These are phyloP conservation scores for pig (Sus scrofa) DNA, from an alignment of 2,113 vertebrate genomes.

Conservation along the genomic window DNA sequence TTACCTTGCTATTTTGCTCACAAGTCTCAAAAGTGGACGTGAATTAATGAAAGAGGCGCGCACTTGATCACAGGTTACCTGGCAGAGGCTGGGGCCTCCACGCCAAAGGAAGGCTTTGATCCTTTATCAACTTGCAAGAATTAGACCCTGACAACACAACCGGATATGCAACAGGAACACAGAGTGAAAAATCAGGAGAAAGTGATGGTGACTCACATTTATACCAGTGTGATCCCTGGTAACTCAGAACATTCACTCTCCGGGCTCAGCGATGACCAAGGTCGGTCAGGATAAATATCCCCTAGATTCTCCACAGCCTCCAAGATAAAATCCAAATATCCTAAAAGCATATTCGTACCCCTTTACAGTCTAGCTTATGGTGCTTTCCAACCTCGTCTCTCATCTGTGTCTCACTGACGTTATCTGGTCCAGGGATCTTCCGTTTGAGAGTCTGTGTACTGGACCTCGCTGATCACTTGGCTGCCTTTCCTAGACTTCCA, in stretches of 20 bases:
- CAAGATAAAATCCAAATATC: not conserved
- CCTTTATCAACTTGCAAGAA: conserved; percentile 26
- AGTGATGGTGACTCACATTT: not conserved
- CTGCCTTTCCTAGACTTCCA: accelerated
- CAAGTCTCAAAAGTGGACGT: not conserved
- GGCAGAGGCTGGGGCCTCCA: conserved; percentile 40
- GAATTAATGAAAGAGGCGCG: conserved; percentile 58
- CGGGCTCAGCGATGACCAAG: not conserved
- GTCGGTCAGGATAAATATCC: not conserved
- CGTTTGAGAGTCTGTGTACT: not conserved
- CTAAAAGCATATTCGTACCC: not conserved
- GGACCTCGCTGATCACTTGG: not conserved
- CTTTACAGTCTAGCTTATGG: not conserved
- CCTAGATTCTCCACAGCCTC: not conserved
- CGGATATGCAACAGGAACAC: not conserved
- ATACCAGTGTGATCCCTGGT: not conserved
- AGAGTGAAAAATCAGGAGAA: conserved; percentile 11
- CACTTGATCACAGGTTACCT: conserved; percentile 48
- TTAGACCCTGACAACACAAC: conserved; percentile 25
- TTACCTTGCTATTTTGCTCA: conserved; percentile 58
- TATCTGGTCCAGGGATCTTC: not conserved
- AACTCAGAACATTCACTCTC: not conserved
- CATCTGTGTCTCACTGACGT: not conserved
- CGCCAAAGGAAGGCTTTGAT: conserved; percentile 12
- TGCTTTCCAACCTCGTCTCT: not conserved